These are phyloP conservation scores for Typhlichthys eigenmanni DNA, from an alignment of 2,797 vertebrate genomes.

Conservation along the genomic window DNA sequence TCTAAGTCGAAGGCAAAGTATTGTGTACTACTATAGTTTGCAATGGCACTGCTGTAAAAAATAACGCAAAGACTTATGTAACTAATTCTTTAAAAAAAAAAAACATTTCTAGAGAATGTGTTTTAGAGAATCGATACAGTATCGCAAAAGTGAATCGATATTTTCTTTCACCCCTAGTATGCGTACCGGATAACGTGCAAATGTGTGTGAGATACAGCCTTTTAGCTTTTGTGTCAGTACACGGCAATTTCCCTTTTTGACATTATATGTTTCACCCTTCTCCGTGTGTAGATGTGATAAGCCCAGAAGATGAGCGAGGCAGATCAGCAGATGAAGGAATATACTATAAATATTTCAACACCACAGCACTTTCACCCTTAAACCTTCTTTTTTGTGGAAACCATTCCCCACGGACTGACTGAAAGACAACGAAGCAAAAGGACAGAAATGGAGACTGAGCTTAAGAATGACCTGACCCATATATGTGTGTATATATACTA, in stretches of 20 bases:
- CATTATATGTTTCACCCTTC: neutral
- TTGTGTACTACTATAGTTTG: too few species aligned
- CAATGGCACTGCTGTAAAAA: too few species aligned
- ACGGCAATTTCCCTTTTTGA: neutral
- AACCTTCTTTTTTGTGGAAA: slow-evolving; percentile 78
- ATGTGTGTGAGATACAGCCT: neutral
- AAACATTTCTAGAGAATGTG: too few species aligned
- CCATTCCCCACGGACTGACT: slow-evolving; percentile 87
- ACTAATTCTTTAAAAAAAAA: too few species aligned
- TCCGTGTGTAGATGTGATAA: slow-evolving; percentile 88
- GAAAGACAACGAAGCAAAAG: slow-evolving; percentile 60
- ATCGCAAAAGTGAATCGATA: too few species aligned
- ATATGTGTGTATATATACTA: slow-evolving; percentile 72
- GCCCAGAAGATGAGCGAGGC: slow-evolving; percentile 91
- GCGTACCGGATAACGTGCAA: neutral
- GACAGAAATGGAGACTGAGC: slow-evolving; percentile 42
- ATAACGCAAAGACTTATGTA: too few species aligned
- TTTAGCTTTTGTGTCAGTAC: neutral
- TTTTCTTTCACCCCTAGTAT: too few species aligned
- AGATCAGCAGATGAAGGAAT: slow-evolving; percentile 88
- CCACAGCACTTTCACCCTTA: slow-evolving; percentile 98
- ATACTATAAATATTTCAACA: slow-evolving; percentile 75
- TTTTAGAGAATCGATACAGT: too few species aligned
- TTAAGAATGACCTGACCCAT: slow-evolving; percentile 64
- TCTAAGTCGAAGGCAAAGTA: too few species aligned